Conservation (phyloP, 64 coral and sea anemone genomes). For the Montipora capricornis region DNA sequence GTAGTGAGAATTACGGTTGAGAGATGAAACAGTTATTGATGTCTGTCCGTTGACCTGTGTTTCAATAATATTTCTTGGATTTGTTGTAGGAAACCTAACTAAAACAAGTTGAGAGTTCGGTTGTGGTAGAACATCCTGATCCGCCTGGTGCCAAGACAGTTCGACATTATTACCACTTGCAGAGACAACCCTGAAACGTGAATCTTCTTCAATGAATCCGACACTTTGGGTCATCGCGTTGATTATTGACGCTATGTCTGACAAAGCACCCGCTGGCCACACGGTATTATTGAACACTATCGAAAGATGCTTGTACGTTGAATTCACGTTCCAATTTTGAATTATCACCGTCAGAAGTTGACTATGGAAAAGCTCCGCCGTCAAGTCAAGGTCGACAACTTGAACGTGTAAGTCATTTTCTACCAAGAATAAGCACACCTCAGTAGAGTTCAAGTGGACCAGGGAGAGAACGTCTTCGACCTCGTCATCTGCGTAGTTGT, state of each 20-base stretch:
- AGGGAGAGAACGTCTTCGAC: constrained; percentile 51
- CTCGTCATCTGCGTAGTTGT: constrained; percentile 63
- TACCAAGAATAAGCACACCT: constrained; percentile 59
- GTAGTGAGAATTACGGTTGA: constrained; percentile 5
- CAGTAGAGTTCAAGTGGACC: constrained; percentile 17
- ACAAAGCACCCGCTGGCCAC: constrained; percentile 43
- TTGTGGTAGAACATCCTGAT: neutral
- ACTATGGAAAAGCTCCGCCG: constrained; percentile 36
- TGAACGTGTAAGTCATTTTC: constrained; percentile 26
- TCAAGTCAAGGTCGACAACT: neutral
- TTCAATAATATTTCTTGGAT: neutral
- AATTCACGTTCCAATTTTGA: constrained; percentile 50
- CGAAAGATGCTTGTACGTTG: constrained; percentile 19
- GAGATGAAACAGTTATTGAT: constrained; percentile 6
- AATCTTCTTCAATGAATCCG: neutral
- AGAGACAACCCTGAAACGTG: neutral
- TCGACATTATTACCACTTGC: neutral
- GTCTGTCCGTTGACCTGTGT: neutral
- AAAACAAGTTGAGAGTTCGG: constrained; percentile 9
- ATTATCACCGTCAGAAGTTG: constrained; percentile 35
- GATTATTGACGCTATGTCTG: constrained; percentile 8
- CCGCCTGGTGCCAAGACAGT: constrained; percentile 21
- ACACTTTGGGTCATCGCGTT: neutral
- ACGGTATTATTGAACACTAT: constrained; percentile 35
- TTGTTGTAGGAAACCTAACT: neutral